A percentile compares a stretch with the other conserved stretches of the same genome.
These are phyloP conservation scores for Ceratothoa steindachneri DNA, from an alignment of 2,888 invertebrate genomes.

Conservation along the genomic window DNA sequence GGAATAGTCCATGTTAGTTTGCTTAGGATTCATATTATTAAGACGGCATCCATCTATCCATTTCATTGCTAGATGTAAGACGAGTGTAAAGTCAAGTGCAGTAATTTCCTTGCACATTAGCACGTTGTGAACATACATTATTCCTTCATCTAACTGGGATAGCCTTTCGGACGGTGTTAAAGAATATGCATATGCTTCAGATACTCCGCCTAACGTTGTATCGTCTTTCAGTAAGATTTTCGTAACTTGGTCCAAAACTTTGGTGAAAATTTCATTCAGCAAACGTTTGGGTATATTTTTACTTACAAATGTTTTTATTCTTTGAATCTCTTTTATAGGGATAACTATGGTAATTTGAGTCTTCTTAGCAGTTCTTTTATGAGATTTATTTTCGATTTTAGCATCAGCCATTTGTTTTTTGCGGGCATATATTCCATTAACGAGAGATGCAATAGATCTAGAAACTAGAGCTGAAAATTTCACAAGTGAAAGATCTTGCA, in stretches of 20 bases:
- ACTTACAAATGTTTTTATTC: neutral
- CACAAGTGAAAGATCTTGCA: neutral
- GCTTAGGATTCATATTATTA: conserved; percentile 26
- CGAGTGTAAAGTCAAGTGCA: conserved; percentile 18
- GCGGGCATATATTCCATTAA: neutral
- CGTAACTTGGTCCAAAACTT: neutral
- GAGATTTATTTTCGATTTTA: neutral
- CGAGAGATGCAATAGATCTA: neutral
- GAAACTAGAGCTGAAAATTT: neutral
- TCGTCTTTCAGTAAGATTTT: neutral
- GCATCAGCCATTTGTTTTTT: neutral
- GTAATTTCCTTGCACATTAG: conserved; percentile 22
- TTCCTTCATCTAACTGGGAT: conserved; percentile 18
- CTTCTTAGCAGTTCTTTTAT: neutral
- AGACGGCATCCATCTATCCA: conserved; percentile 35
- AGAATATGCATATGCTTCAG: neutral
- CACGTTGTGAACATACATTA: conserved; percentile 23
- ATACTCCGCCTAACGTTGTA: neutral
- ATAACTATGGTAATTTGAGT: neutral
- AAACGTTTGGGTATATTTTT: neutral
- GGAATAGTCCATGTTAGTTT: neutral
- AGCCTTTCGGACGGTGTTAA: conserved; percentile 17
- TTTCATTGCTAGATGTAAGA: conserved; percentile 35
- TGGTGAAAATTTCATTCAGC: neutral
- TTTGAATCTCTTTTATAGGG: neutral